A percentile compares a stretch with the other conserved stretches of the same genome.
phyloP scores from a whole-genome alignment of 2,113 vertebrate genomes.

The Rana temporaria region DNA sequence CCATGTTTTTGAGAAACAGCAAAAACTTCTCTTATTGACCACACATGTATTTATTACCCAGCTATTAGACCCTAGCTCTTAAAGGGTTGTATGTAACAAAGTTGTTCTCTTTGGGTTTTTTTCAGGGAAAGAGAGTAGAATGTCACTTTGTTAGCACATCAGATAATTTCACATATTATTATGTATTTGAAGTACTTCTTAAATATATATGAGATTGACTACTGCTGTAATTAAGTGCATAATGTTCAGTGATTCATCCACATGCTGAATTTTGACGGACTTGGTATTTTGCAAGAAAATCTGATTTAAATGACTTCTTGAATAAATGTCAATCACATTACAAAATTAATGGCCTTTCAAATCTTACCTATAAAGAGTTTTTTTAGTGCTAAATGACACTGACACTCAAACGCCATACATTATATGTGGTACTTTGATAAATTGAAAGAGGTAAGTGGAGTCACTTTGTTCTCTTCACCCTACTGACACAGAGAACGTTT shows the following conservation, averaged over 20 bases:
- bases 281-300: neutral
- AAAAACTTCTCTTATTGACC: too few species aligned
- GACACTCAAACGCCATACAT: neutral
- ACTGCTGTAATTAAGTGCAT: slow-evolving; percentile 11
- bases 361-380: neutral
- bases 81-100: neutral
- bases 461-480: slow-evolving; percentile 27
- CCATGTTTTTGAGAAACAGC: too few species aligned
- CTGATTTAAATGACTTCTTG: slow-evolving; percentile 8
- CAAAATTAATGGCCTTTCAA: slow-evolving; percentile 8
- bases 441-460: neutral
- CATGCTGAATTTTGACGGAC: neutral
- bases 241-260: neutral
- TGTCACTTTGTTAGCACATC: slow-evolving; percentile 26
- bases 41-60: too few species aligned
- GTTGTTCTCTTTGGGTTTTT: neutral
- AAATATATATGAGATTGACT: slow-evolving; percentile 9
- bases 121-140: neutral
- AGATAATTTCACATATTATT: slow-evolving; percentile 24
- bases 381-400: slow-evolving; percentile 3
- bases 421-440: neutral
- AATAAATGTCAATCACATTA: slow-evolving; percentile 29
- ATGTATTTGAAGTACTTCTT: slow-evolving; percentile 1
- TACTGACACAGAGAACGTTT: neutral
- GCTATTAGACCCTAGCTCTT: too few species aligned